Conservation (phyloP, 2,797 vertebrate species). For the Crocodylus rhombifer region DNA sequence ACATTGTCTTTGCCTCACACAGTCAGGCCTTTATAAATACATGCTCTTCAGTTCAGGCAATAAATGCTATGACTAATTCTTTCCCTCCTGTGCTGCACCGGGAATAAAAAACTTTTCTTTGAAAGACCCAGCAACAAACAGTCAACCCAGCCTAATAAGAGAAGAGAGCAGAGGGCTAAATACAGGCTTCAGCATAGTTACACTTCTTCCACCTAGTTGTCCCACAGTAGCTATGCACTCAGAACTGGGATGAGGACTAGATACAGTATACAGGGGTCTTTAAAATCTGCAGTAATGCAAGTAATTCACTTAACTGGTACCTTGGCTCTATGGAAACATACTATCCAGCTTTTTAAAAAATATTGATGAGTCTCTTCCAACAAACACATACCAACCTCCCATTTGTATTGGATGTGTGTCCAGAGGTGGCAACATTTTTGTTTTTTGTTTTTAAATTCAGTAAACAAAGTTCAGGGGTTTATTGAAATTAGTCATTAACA, state of each 20-base stretch:
- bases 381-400: background rate
- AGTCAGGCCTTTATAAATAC: background rate
- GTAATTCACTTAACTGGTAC: background rate
- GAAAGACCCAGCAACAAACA: background rate
- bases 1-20: background rate
- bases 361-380: background rate
- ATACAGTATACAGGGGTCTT: background rate
- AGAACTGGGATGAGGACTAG: background rate
- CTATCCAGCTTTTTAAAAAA: background rate
- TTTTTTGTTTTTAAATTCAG: background rate
- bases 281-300: background rate
- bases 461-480: background rate
- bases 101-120: background rate
- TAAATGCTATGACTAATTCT: background rate
- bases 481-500: background rate
- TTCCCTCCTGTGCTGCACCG: background rate
- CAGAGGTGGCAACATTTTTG: background rate
- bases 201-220: background rate
- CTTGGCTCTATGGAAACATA: background rate
- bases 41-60: background rate
- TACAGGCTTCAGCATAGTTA: background rate
- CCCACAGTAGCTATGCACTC: background rate
- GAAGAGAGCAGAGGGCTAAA: background rate
- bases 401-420: background rate
- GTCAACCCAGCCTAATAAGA: background rate